A percentile compares a stretch with the other conserved stretches of the same genome.
phyloP scores from a whole-genome alignment of 2,113 vertebrate genomes.

The Mastomys coucha region DNA sequence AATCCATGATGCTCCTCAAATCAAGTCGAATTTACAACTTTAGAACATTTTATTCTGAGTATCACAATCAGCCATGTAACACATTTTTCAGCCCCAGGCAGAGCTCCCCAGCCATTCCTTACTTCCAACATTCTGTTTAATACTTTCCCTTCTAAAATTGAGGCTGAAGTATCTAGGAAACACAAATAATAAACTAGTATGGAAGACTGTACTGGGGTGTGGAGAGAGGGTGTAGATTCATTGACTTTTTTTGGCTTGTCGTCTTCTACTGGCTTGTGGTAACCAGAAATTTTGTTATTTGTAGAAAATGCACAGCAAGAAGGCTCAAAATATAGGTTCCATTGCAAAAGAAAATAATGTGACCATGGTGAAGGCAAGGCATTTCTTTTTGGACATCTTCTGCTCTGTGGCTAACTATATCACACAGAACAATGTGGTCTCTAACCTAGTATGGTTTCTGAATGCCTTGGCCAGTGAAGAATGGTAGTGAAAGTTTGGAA shows the following conservation, averaged over 20 bases:
- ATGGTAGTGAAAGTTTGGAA: background rate
- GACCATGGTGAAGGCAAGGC: background rate
- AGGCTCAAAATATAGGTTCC: background rate
- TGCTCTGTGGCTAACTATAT: background rate
- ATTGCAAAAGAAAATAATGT: background rate
- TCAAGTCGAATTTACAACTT: background rate
- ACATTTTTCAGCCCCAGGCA: background rate
- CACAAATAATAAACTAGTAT: background rate
- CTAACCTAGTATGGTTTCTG: background rate
- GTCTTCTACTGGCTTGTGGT: no score
- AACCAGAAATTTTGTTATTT: background rate
- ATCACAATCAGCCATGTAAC: background rate
- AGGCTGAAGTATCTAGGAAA: background rate
- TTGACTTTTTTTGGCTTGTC: background rate
- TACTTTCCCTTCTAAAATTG: conserved; percentile 8
- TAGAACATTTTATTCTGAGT: background rate
- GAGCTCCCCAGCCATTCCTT: background rate
- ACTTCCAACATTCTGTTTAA: background rate
- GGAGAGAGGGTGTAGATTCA: background rate
- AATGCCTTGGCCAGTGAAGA: background rate
- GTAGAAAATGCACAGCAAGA: background rate
- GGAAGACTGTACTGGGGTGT: fast-evolving
- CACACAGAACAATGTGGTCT: background rate
- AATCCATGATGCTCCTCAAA: background rate
- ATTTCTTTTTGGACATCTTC: background rate